Evolutionary conservation across 2,797 vertebrate genomes (phyloP), one percentile per base, ranked within the genome.

Genomic region (Lacerta bilineata): DNA sequence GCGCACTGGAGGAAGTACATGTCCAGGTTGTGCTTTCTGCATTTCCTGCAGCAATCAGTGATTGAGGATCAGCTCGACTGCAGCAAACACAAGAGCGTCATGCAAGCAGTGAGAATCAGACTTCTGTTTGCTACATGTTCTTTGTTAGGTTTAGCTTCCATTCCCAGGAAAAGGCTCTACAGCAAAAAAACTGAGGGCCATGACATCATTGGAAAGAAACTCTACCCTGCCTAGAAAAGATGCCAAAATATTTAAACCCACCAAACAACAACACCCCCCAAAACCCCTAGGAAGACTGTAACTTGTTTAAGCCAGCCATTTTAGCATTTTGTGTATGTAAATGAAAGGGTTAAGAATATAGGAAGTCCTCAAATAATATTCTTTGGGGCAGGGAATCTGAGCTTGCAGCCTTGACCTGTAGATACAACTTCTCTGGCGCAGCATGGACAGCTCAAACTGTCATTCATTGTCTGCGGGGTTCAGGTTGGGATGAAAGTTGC

Each of bases 241-340:
- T 83, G 78, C 83, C 72, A 81, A 84, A 91, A 93, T 2, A 75
- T 80, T 9, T 3, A 88, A 86, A 80, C 84, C 91, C 90, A 84
- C 86, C 88, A 89, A 91, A 64, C 29, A n/a, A 55, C 25, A 2
- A 3, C 17, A 13, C 74, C 33, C 33, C 33, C 33, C 33, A 1
- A 33, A 7, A 27, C 18, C 87, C 66, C 90, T 93, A 95, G 92
- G 91, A 89, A 91, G 87, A 85, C 92, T 94, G 87, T 74, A 88
- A 91, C 87, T 95, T 93, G 88, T 94, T 93, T 94, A 95, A 94
- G 93, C 87, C 93, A 95, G 90, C 86, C 91, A 90, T 94, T 94
- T 95, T 88, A 80, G 79, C 93, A 93, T 95, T 88, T 74, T 87
- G 94, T 92, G 74, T 92, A 94, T 94, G 91, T 92, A 94, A 94